Evolutionary conservation across 1,140 invertebrate species (phyloP), one percentile per base, ranked within the genome.

Genomic region (Schlechtendalia chinensis): DNA sequence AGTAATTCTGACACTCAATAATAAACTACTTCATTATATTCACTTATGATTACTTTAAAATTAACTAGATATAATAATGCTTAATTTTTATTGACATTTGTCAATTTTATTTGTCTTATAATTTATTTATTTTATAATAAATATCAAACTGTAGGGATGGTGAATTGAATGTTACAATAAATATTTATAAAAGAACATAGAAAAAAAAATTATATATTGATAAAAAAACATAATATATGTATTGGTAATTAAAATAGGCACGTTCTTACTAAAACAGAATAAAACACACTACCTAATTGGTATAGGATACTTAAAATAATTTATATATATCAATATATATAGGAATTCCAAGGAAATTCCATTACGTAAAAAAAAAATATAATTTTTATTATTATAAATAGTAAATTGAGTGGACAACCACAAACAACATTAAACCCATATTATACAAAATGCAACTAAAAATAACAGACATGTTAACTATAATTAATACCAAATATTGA

Each of bases 221-320:
- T 14, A 56, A 74, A 77, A 77, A 77, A 29, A 77, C 29, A 74
- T 74, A 56, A 59, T 77, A 59, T 77, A 77, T 77, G 32, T 77
- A 77, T 77, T 45, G 17, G 27, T 75, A 75, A 14, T 39, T 17
- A 75, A 39, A 77, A 59, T 77, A 77, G 72, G 72, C 56, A 77
- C 39, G 12, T 77, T 77, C 10, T 77, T 59, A 77, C 24, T 59
- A 77, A 77, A 77, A 77, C 54, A 77, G 56, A 32, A 45, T 14
- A 39, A 58, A 39, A 56, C 19, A 75, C 72, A 77, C 65, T 69
- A 69, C 65, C 65, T 47, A 19, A 47, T 14, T 45, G 32, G 27
- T 77, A 72, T 29, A 45, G 29, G n/a, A 77, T 77, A 22, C n/a
- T 22, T 77, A 17, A 69, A 22, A 69, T 39, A 1, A 45, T 47